Base-by-base conservation (phyloP, 2,888 invertebrate species). In the Clanis bilineata region DNA sequence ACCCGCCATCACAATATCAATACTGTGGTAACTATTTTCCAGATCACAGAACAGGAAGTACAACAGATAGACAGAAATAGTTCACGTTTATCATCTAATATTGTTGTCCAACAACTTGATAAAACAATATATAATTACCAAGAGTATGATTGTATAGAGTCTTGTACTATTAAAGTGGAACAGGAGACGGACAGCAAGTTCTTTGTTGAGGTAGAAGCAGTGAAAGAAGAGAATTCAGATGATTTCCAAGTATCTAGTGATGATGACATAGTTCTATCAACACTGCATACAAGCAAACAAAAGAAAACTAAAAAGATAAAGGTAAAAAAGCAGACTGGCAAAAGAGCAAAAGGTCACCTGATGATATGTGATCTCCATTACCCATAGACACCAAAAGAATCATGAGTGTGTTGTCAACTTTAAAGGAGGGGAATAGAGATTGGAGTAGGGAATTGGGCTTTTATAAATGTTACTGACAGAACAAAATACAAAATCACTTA, bases 211-310 rank as follows among this genome's bases (percentile, higher is more conserved):
- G 25, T 45, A 12, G 56, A 71, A 0, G 69, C 69, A 1, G 70
- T 86, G 0, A 86, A 89, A 59, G 73, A 80, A 38, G 86, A 88
- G 58, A 70, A 77, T 22, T 68, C 67, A 41, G 70, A 73, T 61
- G 80, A 79, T 9, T 54, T 68, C 1, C 63, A 63, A 23, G 59
- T 63, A 5, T 61, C 60, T 1, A 84, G 82, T 70, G 83, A 82
- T 66, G 86, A 84, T 64, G 82, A 90, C 66, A 85, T 86, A 60
- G 86, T 88, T 0, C 63, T 89, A 0, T 82, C 85, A n/a, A n/a
- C n/a, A 0, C 32, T 81, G 6, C 84, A 82, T 61, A 86, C 85
- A 60, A 79, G 60, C 18, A 66, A 67, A 22, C 77, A 74, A 21
- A 80, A 77, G 59, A 77, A 74, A 43, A 62, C 62, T 21, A 71